Evolutionary conservation across 1,140 invertebrate genomes (phyloP).

Genomic region (Drosophila triauraria): DNA sequence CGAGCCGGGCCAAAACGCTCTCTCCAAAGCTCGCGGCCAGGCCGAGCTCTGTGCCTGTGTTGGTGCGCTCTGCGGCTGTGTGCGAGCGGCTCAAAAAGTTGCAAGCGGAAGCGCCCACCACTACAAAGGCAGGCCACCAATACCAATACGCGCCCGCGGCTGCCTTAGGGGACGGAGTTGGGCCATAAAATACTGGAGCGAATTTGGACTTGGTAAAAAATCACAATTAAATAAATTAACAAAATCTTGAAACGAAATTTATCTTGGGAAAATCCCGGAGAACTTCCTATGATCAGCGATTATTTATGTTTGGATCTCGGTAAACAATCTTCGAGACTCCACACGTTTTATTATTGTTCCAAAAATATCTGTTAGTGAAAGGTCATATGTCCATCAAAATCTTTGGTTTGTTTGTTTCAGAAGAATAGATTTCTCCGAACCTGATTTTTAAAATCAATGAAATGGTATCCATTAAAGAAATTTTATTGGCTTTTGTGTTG

Average conservation of each 20-base stretch:
- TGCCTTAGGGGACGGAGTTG: conserved; percentile 2
- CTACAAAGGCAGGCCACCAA: conserved; percentile 37
- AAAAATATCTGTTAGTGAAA: conserved; percentile 37
- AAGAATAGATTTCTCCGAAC: conserved; percentile 26
- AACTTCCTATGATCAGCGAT: conserved; percentile 42
- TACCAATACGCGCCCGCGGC: conserved; percentile 15
- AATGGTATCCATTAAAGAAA: conserved; percentile 17
- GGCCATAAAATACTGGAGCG: conserved; percentile 33
- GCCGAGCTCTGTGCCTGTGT: conserved; percentile 22
- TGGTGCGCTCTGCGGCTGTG: conserved; percentile 29
- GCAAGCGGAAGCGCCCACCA: conserved; percentile 68
- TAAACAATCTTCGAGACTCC: conserved; percentile 20
- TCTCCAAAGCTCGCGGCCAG: conserved; percentile 51
- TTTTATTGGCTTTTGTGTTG: conserved; percentile 19
- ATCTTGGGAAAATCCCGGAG: conserved; percentile 61
- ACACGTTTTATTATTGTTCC: conserved; percentile 8
- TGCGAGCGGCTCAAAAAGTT: conserved; percentile 56
- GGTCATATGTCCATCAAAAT: conserved; percentile 57
- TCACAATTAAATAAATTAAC: conserved; percentile 54
- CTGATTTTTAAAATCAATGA: conserved; percentile 50
- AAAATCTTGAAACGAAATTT: conserved; percentile 39
- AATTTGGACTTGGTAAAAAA: conserved; percentile 38
- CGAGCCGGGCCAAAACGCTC: conserved; percentile 15
- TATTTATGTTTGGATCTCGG: conserved; percentile 29
- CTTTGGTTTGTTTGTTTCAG: conserved; percentile 31